Percentiles rank a stretch among this genome's conserved stretches.
phyloP scores from a whole-genome alignment of 2,797 vertebrate species.

The Chanos chanos region DNA sequence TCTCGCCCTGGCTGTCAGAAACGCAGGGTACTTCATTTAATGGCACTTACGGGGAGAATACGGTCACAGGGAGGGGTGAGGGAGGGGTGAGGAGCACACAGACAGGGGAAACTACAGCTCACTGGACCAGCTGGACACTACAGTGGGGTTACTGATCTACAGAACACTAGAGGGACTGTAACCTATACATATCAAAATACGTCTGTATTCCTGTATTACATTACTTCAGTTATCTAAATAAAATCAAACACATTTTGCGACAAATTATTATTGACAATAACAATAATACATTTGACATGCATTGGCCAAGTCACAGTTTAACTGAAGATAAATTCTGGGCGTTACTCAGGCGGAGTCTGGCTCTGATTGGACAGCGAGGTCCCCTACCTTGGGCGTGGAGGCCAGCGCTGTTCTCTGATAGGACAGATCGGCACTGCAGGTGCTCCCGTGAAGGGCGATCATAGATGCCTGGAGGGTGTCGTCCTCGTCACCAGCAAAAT shows the following conservation, averaged over 20 bases:
- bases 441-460: conserved; percentile 78
- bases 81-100: neutral
- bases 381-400: conserved; percentile 80
- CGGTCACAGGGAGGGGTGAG: conserved; percentile 13
- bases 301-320: neutral
- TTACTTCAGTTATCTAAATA: no score
- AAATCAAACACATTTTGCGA: no score
- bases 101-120: neutral
- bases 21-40: conserved; percentile 20
- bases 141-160: neutral
- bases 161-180: neutral
- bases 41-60: conserved; percentile 15
- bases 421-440: conserved; percentile 72
- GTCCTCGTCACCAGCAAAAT: conserved; percentile 71
- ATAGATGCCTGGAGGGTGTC: conserved; percentile 80
- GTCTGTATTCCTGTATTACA: no score
- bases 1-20: conserved; percentile 13
- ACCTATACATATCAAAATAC: no score
- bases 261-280: no score
- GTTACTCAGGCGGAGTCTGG: no score
- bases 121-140: neutral
- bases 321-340: neutral
- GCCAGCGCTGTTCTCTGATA: conserved; percentile 62
- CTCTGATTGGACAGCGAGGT: neutral
- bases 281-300: no score